A percentile compares a stretch with the other conserved stretches of the same genome.
Evolutionary conservation across 2,888 invertebrate species (phyloP).

Genomic region (Sclerodermus sp.): DNA sequence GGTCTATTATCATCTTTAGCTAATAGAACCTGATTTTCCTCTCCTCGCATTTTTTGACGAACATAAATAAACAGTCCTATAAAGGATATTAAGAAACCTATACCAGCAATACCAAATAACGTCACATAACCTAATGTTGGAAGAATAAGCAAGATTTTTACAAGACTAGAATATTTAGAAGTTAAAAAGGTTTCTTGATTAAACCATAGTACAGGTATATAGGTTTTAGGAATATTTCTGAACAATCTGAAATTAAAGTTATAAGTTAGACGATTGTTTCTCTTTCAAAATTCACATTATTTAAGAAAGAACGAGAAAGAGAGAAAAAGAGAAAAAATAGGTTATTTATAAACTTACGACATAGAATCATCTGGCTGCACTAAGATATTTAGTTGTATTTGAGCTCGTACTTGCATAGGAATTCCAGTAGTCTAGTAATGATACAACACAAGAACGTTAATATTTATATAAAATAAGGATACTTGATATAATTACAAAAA

Average conservation of each 20-base stretch:
- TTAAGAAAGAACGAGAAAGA: neutral
- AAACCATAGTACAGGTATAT: conserved; percentile 80
- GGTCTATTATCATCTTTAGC: conserved; percentile 24
- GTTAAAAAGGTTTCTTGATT: conserved; percentile 67
- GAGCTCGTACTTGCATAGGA: conserved; percentile 73
- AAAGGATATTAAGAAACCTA: conserved; percentile 54
- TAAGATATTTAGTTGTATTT: conserved; percentile 76
- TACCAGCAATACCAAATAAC: conserved; percentile 60
- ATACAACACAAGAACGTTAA: neutral
- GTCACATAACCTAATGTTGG: conserved; percentile 62
- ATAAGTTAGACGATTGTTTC: too few species aligned
- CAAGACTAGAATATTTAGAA: conserved; percentile 62
- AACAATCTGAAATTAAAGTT: conserved; percentile 61
- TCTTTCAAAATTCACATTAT: neutral
- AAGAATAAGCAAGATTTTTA: conserved; percentile 62
- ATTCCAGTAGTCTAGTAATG: conserved; percentile 67
- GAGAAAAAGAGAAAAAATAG: neutral
- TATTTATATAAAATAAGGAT: too few species aligned
- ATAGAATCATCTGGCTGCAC: conserved; percentile 61
- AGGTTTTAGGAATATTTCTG: conserved; percentile 60
- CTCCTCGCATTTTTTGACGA: conserved; percentile 41
- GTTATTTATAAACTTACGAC: conserved; percentile 58
- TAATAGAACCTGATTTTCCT: conserved; percentile 49
- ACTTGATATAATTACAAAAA: too few species aligned
- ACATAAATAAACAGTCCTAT: conserved; percentile 51